phyloP scores from a whole-genome alignment of 1,140 invertebrate species.

The Heliconius congener region DNA sequence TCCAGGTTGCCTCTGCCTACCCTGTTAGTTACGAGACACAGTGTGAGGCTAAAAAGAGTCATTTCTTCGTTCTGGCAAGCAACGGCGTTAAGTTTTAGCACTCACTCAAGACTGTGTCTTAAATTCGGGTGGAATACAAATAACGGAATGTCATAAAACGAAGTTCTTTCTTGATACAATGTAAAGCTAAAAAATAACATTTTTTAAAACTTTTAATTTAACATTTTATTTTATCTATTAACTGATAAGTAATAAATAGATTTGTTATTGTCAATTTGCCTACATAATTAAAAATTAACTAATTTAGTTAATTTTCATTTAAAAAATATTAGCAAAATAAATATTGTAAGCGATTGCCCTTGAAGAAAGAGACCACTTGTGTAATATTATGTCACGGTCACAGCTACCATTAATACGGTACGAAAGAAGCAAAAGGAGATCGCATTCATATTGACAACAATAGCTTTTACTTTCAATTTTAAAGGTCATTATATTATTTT shows the following conservation, averaged over 20 bases:
- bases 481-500: neutral
- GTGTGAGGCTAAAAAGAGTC: too few relatives aligned
- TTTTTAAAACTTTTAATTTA: neutral
- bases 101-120: too few relatives aligned
- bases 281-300: neutral
- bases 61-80: too few relatives aligned
- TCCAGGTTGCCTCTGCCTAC: too few relatives aligned
- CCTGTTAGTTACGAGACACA: too few relatives aligned
- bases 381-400: conserved; percentile 2
- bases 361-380: neutral
- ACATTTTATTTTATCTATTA: neutral
- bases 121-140: too few relatives aligned
- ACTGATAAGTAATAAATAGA: neutral
- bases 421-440: neutral
- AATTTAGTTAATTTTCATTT: neutral
- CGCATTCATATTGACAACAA: neutral
- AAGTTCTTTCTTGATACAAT: too few relatives aligned
- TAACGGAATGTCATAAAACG: too few relatives aligned
- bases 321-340: neutral
- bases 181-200: too few relatives aligned
- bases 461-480: neutral
- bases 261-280: neutral
- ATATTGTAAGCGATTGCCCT: neutral
- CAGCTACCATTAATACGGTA: neutral
- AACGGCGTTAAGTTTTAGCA: too few relatives aligned